Base-by-base conservation (phyloP, 2,113 vertebrate species). In the Cyphomyrus discorhynchus region DNA sequence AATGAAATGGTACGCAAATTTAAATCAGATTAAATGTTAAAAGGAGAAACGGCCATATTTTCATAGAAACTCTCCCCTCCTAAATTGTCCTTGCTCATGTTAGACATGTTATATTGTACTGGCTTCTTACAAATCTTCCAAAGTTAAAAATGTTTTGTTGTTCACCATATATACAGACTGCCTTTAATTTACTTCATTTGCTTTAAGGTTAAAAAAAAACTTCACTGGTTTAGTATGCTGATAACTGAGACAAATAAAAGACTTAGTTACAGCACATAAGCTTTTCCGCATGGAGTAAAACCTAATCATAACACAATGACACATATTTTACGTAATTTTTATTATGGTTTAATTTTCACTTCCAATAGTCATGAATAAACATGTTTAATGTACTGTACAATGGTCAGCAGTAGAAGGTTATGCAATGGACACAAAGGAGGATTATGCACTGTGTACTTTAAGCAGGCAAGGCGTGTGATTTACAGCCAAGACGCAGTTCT, bases 401-500 rank as follows among this genome's bases (percentile, higher is more conserved):
- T 8, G 8, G 19, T 84, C 82, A 84, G 82, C 19, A 15, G 82
- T 24, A 17, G 82, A 47, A 84, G 82, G 82, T 84, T 84, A 84
- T n/a, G 74, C 74, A 80, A 80, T 42, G 42, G 50, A 50, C 62
- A 50, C 47, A 86, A 88, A 86, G 52, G 46, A 19, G 88, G 86
- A 58, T 89, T 70, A 53, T 84, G 58, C 58, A 80, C 11, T 46
- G 58, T 27, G 49, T 56, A 70, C 87, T 87, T 80, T 89, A 39
- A 21, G 62, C 35, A 80, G 27, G 1, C 45, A 87, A 24, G 13
- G 74, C 27, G 31, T 47, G 39, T 90, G 90, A 70, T 86, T 86
- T n/a, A 86, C 21, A 52, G 90, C 56, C 91, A 45, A 77, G 35
- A 89, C 53, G 10, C 15, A 83, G 13, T 89, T 50, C 35, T 89